Conservation (phyloP, 2,888 invertebrate species). For the Achlya flavicornis region DNA sequence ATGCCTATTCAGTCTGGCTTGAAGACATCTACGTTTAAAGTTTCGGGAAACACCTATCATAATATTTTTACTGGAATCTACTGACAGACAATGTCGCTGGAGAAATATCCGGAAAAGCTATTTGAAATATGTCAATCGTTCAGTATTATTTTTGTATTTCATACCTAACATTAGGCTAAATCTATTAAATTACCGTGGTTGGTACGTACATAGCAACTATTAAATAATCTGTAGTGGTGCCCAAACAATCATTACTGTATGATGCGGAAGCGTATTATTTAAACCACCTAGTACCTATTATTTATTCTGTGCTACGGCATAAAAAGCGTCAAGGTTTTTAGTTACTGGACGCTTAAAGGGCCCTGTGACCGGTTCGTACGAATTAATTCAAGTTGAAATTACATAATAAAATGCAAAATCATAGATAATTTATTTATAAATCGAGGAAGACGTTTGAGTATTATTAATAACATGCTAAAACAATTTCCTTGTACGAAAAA, state of each 20-base stretch:
- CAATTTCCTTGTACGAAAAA: constrained; percentile 1
- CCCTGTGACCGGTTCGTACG: constrained; percentile 35
- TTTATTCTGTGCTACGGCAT: constrained; percentile 18
- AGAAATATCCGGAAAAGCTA: too few relatives aligned
- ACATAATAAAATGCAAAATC: constrained; percentile 2
- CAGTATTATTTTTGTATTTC: too few relatives aligned
- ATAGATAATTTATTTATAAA: constrained; percentile 4
- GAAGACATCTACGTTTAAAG: too few relatives aligned
- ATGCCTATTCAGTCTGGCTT: too few relatives aligned
- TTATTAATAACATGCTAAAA: not conserved
- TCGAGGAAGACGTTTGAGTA: constrained; percentile 4
- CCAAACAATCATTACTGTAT: constrained; percentile 23
- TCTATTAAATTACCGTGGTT: too few relatives aligned
- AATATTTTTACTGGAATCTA: too few relatives aligned
- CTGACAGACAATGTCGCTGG: too few relatives aligned
- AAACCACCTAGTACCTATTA: constrained; percentile 23
- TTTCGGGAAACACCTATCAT: too few relatives aligned
- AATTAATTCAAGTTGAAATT: constrained; percentile 9
- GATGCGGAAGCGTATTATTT: constrained; percentile 32
- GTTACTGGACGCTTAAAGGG: constrained; percentile 39
- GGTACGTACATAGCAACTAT: not conserved
- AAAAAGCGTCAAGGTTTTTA: constrained; percentile 40
- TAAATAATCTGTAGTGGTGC: not conserved
- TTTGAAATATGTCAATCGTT: too few relatives aligned
- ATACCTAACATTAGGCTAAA: too few relatives aligned